Base-by-base conservation (phyloP, 1,140 invertebrate species). In the Sinella curviseta region DNA sequence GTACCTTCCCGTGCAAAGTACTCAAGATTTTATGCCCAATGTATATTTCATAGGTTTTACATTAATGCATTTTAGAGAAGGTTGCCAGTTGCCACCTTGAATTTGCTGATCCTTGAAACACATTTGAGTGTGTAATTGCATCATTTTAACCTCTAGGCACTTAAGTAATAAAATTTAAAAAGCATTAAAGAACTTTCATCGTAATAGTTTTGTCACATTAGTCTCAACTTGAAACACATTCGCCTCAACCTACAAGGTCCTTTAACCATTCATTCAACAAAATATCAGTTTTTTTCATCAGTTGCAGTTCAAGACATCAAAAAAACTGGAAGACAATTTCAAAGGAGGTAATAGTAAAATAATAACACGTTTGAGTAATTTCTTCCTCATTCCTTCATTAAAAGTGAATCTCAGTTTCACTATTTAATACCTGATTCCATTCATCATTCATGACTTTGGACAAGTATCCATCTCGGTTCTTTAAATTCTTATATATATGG, bases 311-410 rank as follows among this genome's bases (percentile, higher is more conserved):
- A 48, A 48, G 39, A 8, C 20, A 48, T 48, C 20, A 48, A 12
- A 20, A 48, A 48, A 8, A 48, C 39, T 20, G 20, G 39, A 48
- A 12, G 20, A 48, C 39, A 20, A 48, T 48, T 48, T 48, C 39
- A 48, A 12, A 48, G 20, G 20, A 8, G 20, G 39, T 20, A 48
- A 20, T 48, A 8, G 20, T 48, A 12, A 12, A 8, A 48, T 48
- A 8, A 48, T 48, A 48, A 8, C 39, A 12, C 20, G 8, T 48
- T 20, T 48, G 24, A 26, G 24, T n/a, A 60, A 60, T n/a, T 60
- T 60, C 57, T 60, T 60, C 57, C 57, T 60, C 57, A 60, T 60
- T 60, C 57, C 24, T 60, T 60, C 57, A 17, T 60, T 60, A 60
- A 60, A 60, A 60, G 14, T n/a, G 24, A 60, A n/a, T 26, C 20